Percentiles rank a stretch among this genome's conserved stretches.
These are phyloP conservation scores for Podotricha telesiphe DNA, from an alignment of 2,888 invertebrate genomes.

Conservation along the genomic window DNA sequence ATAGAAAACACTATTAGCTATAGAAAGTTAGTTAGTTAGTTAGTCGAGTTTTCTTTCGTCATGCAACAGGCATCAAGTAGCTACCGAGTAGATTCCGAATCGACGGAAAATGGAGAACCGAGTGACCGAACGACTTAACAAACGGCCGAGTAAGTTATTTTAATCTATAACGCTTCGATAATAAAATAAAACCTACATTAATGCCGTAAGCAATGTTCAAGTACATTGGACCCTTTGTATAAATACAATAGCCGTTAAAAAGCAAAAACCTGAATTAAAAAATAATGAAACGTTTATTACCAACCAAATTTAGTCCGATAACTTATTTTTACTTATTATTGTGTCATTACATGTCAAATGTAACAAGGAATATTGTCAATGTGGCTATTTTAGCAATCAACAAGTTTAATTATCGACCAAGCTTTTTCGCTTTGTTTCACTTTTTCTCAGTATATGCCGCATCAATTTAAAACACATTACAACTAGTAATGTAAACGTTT, in stretches of 20 bases:
- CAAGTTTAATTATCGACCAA: constrained; percentile 55
- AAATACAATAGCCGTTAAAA: constrained; percentile 16
- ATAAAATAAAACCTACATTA: too few relatives aligned
- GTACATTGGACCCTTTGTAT: not conserved
- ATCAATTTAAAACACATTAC: constrained; percentile 63
- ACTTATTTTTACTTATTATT: constrained; percentile 13
- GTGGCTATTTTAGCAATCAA: constrained; percentile 50
- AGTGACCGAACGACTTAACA: too few relatives aligned
- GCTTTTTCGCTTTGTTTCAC: constrained; percentile 53
- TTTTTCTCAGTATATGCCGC: constrained; percentile 66
- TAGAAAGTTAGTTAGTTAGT: too few relatives aligned
- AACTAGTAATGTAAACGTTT: constrained; percentile 67
- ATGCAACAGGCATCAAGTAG: too few relatives aligned
- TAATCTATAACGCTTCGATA: too few relatives aligned
- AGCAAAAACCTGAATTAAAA: not conserved
- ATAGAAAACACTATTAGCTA: too few relatives aligned
- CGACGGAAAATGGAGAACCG: too few relatives aligned
- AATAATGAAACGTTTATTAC: not conserved
- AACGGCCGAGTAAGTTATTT: too few relatives aligned
- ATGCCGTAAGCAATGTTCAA: not conserved
- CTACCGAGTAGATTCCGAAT: too few relatives aligned
- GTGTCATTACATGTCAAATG: constrained; percentile 12
- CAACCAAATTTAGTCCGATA: not conserved
- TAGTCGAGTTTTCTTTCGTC: too few relatives aligned
- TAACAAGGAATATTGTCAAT: constrained; percentile 19